phyloP scores from a whole-genome alignment of 2,888 invertebrate genomes.

The Lucinisca nassula region DNA sequence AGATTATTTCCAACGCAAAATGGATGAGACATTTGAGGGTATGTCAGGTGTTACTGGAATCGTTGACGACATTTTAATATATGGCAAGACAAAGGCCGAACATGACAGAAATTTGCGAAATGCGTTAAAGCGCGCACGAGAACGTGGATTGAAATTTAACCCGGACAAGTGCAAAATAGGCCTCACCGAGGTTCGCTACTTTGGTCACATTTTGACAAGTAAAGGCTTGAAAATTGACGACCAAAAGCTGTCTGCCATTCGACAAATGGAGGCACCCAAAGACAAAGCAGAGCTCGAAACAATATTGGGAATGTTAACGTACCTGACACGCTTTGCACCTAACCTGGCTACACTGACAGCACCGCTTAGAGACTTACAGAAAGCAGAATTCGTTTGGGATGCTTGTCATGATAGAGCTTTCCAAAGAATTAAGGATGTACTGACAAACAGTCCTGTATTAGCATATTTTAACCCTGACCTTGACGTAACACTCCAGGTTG shows the following conservation, averaged over 20 bases:
- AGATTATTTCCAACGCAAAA: slow-evolving; percentile 36
- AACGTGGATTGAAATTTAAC: slow-evolving; percentile 38
- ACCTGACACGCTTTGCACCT: slow-evolving; percentile 24
- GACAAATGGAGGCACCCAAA: slow-evolving; percentile 1
- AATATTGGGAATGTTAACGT: slow-evolving; percentile 19
- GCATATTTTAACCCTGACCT: too few relatives aligned
- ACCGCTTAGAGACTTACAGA: slow-evolving; percentile 13
- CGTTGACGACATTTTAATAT: slow-evolving; percentile 55
- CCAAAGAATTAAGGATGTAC: slow-evolving; percentile 24
- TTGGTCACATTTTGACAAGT: slow-evolving; percentile 17
- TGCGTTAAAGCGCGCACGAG: slow-evolving; percentile 26
- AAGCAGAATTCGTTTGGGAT: slow-evolving; percentile 10
- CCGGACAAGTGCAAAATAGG: slow-evolving; percentile 13
- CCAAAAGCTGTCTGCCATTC: slow-evolving; percentile 24
- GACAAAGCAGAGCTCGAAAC: slow-evolving; percentile 17
- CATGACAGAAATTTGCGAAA: slow-evolving; percentile 44
- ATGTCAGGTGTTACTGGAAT: slow-evolving; percentile 35
- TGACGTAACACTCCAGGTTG: too few relatives aligned
- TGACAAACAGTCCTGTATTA: slow-evolving; percentile 43
- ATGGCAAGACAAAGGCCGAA: slow-evolving; percentile 35
- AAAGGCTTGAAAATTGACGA: slow-evolving; percentile 17
- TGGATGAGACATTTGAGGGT: slow-evolving; percentile 40
- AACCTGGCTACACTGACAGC: slow-evolving; percentile 20
- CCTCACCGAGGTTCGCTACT: slow-evolving; percentile 16
- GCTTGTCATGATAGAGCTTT: slow-evolving; percentile 55